A percentile compares a stretch with the other conserved stretches of the same genome.
Conservation (phyloP, 2,888 invertebrate species). For the Dioctria linearis region DNA sequence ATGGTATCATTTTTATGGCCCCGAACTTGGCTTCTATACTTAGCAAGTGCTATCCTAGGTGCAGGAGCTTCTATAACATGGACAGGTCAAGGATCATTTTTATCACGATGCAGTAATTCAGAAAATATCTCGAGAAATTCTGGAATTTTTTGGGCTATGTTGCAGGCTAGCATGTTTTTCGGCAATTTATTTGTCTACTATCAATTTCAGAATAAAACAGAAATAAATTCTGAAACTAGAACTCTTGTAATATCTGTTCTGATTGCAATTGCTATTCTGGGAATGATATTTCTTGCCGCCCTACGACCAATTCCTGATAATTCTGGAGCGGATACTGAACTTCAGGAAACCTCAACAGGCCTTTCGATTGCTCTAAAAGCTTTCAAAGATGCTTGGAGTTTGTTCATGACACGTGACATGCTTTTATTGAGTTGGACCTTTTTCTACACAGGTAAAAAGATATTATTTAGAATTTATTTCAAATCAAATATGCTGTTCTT, state of each 20-base stretch:
- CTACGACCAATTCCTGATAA: conserved; percentile 75
- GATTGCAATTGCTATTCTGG: conserved; percentile 79
- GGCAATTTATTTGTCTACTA: conserved; percentile 97
- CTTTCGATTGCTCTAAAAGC: conserved; percentile 74
- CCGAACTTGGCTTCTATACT: conserved; percentile 86
- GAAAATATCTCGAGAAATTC: conserved; percentile 94
- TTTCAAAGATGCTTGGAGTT: conserved; percentile 80
- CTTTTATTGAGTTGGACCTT: conserved; percentile 87
- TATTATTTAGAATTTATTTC: conserved; percentile 55
- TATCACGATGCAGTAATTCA: conserved; percentile 90
- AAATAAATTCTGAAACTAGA: conserved; percentile 81
- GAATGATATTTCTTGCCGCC: conserved; percentile 79
- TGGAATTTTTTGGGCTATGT: conserved; percentile 97
- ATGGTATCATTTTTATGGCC: conserved; percentile 91
- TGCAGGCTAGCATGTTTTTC: conserved; percentile 94
- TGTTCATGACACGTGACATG: conserved; percentile 90
- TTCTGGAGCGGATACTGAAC: conserved; percentile 66
- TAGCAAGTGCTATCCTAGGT: conserved; percentile 88
- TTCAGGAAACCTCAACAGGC: conserved; percentile 73
- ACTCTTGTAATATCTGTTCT: conserved; percentile 87
- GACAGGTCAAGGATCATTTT: conserved; percentile 95
- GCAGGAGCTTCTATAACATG: conserved; percentile 95
- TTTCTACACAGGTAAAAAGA: conserved; percentile 86
- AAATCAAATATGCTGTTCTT: conserved; percentile 54
- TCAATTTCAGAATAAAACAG: conserved; percentile 85